Evolutionary conservation across 2,888 invertebrate genomes (phyloP), one percentile per base, ranked within the genome.

Genomic region (Ennomos erosarius): DNA sequence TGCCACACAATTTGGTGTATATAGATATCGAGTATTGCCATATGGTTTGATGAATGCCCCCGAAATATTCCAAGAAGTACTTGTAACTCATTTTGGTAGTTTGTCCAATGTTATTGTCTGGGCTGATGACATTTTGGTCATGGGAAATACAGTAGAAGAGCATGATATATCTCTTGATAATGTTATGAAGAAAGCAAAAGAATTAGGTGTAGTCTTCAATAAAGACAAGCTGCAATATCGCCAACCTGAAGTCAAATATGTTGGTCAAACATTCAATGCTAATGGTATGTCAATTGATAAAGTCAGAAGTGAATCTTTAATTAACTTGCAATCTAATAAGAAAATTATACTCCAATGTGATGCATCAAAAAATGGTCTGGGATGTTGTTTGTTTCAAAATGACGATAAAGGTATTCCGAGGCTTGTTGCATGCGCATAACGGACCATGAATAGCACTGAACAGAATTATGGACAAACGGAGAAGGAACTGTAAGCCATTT

Each of bases 351-450:
- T 13, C 9, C 37, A 47, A 10, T 38, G 47, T 47, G 47, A 47
- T 13, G 13, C 47, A 47, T 26, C 6, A 3, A 26, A 26, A 26
- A 26, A 13, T 38, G 16, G 37, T 9, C 34, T 49, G 9, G 39
- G 49, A 9, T 49, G 49, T 10, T 48, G 48, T 9, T 10, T 48
- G n/a, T 48, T 48, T 12, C 48, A 48, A 26, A 39, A 39, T 16
- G 11, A 49, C 34, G 10, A 40, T 9, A 34, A 34, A 11, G 34
- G 34, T 34, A 34, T 33, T 9, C 40, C 34, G 10, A 49, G 40
- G 38, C 10, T 49, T 1, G 40, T 49, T 11, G 49, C 49, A 9
- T 48, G 48, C 33, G 48, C 26, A 26, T 48, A 26, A n/a, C 1
- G 39, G 8, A 39, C 39, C 11, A 12, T 40, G 39, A 11, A 40